Evolutionary conservation across 2,888 invertebrate genomes (phyloP), one percentile per base, ranked within the genome.

Genomic region (Meiosimyza decipiens): DNA sequence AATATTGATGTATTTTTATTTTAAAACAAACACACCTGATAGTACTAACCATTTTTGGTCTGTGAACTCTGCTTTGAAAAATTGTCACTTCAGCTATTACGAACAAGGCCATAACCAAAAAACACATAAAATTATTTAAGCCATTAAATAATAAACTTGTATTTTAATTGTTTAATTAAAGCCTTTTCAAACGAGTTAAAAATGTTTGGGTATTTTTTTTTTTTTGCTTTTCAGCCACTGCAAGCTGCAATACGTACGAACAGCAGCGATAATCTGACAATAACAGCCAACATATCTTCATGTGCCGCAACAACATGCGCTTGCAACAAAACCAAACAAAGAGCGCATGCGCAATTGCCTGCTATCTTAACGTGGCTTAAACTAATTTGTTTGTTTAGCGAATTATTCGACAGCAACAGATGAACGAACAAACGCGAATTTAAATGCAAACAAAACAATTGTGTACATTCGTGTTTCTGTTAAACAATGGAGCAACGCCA

Each of bases 261-360:
- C 22, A 57, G 28, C 28, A 57, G 28, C 57, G 18, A 12, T n/a
- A 57, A 18, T n/a, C 12, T 22, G 18, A 28, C 57, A 28, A 12
- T 57, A n/a, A 9, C 18, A 22, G 57, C 11, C 11, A 16, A 5
- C 22, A 13, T 28, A 57, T 18, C 57, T 18, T n/a, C 12, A 18
- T 57, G 18, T 57, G 28, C 57, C 12, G 18, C n/a, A 22, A 28
- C 18, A 1, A 13, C 60, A n/a, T 60, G 60, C 22, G n/a, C n/a
- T n/a, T 60, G 11, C 60, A 33, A 33, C 51, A 64, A 51, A 9
- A 57, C 22, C 57, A 28, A 57, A 12, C 6, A 40, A 15, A 13
- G 28, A 40, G 64, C 64, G 64, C 64, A 64, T 64, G 64, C 64
- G 64, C 64, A 64, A 50, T 49, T 40, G 40, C 40, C 40, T 40